Conservation (phyloP, 2,888 invertebrate genomes). For the Oscheius onirici region DNA sequence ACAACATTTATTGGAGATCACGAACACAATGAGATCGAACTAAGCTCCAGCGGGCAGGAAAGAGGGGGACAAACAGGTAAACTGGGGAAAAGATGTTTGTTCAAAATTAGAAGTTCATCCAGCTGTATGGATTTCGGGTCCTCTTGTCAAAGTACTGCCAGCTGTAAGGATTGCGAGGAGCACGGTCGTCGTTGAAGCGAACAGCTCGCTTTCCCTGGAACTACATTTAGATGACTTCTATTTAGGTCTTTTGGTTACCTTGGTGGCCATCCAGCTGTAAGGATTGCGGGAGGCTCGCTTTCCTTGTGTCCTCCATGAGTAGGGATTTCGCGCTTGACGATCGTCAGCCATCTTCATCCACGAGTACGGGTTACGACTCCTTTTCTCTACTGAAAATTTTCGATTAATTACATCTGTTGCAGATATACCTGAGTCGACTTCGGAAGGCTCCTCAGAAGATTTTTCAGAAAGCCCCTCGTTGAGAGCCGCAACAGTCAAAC, state of each 20-base stretch:
- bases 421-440: not conserved
- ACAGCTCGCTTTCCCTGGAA: conserved; percentile 21
- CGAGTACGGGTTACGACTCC: conserved; percentile 28
- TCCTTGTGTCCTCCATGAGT: conserved; percentile 30
- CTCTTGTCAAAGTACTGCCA: conserved; percentile 38
- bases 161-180: conserved; percentile 33
- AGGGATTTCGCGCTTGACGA: conserved; percentile 24
- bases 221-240: not conserved
- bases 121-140: conserved; percentile 33
- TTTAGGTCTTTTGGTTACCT: not conserved
- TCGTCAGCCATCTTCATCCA: conserved; percentile 12
- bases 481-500: conserved; percentile 3
- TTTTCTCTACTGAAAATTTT: conserved; percentile 27
- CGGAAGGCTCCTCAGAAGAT: not conserved
- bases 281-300: conserved; percentile 31
- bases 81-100: not conserved
- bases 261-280: conserved; percentile 32
- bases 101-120: conserved; percentile 28
- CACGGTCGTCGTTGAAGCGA: conserved; percentile 28
- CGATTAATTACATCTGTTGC: not conserved
- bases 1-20: conserved; percentile 29
- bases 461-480: not conserved
- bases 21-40: too few species aligned
- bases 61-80: conserved; percentile 5
- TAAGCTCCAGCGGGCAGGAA: not conserved